Evolutionary conservation across 2,113 vertebrate genomes (phyloP).

Genomic region (Oryzias celebensis): DNA sequence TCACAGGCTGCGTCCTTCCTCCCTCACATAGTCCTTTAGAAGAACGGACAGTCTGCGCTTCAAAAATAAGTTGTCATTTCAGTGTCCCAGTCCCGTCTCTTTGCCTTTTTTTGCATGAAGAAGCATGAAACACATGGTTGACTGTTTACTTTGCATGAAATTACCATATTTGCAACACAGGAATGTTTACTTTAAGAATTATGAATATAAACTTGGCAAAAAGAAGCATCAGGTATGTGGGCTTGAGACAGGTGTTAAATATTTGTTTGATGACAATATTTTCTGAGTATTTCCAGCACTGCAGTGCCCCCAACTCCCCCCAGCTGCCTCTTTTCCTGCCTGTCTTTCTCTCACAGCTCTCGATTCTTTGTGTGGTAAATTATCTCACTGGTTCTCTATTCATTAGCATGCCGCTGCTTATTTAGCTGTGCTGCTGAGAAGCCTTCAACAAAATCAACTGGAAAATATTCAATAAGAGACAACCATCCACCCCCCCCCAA

Average conservation of each 20-base stretch:
- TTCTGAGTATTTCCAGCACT: constrained; percentile 57
- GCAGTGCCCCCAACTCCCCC: constrained; percentile 1
- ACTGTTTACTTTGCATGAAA: constrained; percentile 74
- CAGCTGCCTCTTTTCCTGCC: not conserved
- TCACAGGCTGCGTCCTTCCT: constrained; percentile 75
- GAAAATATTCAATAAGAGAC: constrained; percentile 72
- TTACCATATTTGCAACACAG: constrained; percentile 69
- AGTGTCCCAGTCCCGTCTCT: constrained; percentile 62
- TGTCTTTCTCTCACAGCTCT: constrained; percentile 36
- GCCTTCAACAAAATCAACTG: constrained; percentile 75
- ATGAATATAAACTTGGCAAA: constrained; percentile 48
- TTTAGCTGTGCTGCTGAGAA: constrained; percentile 73
- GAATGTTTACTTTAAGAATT: constrained; percentile 70
- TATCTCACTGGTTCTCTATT: constrained; percentile 70
- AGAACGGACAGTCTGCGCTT: constrained; percentile 62
- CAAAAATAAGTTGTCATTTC: constrained; percentile 65
- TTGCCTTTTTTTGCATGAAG: constrained; percentile 43
- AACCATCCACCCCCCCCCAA: constrained; percentile 28
- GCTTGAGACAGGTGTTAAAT: constrained; percentile 68
- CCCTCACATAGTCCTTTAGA: constrained; percentile 64
- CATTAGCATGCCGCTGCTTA: constrained; percentile 75
- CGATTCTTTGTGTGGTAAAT: constrained; percentile 62
- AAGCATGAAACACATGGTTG: constrained; percentile 71
- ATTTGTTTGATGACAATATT: constrained; percentile 71
- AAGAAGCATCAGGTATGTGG: constrained; percentile 48